phyloP scores from a whole-genome alignment of 2,888 invertebrate species.

The Alviniconcha strummeri region DNA sequence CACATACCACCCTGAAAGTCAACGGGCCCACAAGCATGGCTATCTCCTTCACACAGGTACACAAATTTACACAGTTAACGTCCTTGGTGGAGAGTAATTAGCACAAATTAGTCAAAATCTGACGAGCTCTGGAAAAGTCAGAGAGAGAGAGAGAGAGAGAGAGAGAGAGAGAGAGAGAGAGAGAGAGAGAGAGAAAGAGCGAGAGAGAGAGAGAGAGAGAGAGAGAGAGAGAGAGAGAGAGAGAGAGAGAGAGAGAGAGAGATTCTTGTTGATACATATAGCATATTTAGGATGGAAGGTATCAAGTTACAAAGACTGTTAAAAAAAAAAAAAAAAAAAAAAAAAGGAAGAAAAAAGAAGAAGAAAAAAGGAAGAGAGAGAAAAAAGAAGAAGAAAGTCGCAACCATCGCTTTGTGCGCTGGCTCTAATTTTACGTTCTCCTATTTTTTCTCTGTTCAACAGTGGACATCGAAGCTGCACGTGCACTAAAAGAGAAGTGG shows the following conservation, averaged over 20 bases:
- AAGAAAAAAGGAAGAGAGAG: background rate
- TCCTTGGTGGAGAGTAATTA: too few relatives aligned
- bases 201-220: background rate
- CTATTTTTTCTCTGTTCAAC: background rate
- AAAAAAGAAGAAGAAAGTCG: background rate
- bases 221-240: slow-evolving; percentile 26
- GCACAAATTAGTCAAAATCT: too few relatives aligned
- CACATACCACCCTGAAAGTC: too few relatives aligned
- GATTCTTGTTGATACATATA: too few relatives aligned
- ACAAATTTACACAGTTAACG: too few relatives aligned
- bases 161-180: background rate
- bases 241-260: slow-evolving; percentile 1
- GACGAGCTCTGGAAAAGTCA: too few relatives aligned
- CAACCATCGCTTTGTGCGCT: background rate
- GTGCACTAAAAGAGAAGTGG: slow-evolving; percentile 22
- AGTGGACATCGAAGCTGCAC: slow-evolving; percentile 20
- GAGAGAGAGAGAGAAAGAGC: background rate
- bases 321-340: too few relatives aligned
- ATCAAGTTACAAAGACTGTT: too few relatives aligned
- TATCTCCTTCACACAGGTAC: too few relatives aligned
- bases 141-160: background rate
- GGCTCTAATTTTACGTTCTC: background rate
- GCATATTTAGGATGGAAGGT: too few relatives aligned
- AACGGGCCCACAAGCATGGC: too few relatives aligned
- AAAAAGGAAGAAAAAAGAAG: too few relatives aligned